Evolutionary conservation across 2,888 invertebrate species (phyloP).

Genomic region (Chydorus sphaericus): DNA sequence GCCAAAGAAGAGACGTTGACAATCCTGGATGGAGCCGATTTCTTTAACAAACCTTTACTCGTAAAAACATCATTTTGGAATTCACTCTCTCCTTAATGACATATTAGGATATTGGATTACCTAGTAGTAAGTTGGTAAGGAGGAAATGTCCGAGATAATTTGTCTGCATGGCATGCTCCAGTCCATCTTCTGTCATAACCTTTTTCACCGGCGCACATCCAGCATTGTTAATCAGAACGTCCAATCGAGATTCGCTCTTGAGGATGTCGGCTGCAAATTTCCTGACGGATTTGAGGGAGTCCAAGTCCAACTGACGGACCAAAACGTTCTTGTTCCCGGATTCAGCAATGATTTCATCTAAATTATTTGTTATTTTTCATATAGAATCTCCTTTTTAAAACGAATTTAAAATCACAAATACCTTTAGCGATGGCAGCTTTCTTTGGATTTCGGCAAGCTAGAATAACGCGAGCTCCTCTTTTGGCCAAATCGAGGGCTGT

Average conservation of each 20-base stretch:
- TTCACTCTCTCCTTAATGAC: neutral
- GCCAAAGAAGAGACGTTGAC: constrained; percentile 9
- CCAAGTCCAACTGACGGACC: constrained; percentile 59
- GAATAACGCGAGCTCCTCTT: constrained; percentile 61
- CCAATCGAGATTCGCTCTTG: constrained; percentile 51
- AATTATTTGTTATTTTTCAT: neutral
- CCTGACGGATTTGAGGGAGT: constrained; percentile 60
- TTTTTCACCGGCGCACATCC: constrained; percentile 53
- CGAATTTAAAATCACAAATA: constrained; percentile 24
- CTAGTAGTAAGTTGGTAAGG: constrained; percentile 71
- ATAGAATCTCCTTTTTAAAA: neutral
- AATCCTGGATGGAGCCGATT: constrained; percentile 13
- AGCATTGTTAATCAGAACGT: constrained; percentile 79
- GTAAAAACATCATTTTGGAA: neutral
- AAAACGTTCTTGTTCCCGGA: constrained; percentile 36
- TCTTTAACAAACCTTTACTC: constrained; percentile 5
- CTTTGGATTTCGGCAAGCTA: constrained; percentile 69
- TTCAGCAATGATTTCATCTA: constrained; percentile 2
- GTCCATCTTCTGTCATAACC: constrained; percentile 56
- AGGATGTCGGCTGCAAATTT: constrained; percentile 69
- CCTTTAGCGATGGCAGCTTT: constrained; percentile 55
- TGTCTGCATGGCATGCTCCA: constrained; percentile 81
- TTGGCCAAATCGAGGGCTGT: constrained; percentile 54
- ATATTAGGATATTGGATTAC: constrained; percentile 27
- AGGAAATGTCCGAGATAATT: constrained; percentile 90